Percentiles rank a stretch among this genome's conserved stretches.
These are phyloP conservation scores for Monochamus saltuarius DNA, from an alignment of 1,140 invertebrate species.

Conservation along the genomic window DNA sequence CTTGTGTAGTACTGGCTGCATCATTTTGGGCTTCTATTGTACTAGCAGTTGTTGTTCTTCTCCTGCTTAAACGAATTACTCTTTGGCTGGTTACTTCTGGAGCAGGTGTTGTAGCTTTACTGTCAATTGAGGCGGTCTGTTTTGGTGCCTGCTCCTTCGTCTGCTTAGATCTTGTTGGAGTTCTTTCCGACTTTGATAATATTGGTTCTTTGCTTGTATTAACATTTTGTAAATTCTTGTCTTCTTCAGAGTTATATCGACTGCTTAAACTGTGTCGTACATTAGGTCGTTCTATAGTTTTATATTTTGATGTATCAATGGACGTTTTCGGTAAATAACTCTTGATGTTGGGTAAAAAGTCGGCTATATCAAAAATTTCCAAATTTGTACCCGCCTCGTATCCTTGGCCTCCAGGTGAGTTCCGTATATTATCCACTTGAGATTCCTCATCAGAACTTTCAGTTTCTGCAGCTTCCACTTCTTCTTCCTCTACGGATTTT, in stretches of 20 bases:
- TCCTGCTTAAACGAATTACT: slow-evolving; percentile 14
- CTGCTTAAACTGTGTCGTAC: slow-evolving; percentile 28
- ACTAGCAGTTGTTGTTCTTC: slow-evolving; percentile 9
- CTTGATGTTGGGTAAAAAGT: slow-evolving; percentile 44
- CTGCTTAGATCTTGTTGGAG: slow-evolving; percentile 5
- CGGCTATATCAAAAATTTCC: slow-evolving; percentile 45
- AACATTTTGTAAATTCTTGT: too few species aligned
- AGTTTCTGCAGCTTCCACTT: slow-evolving; percentile 26
- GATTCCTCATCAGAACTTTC: slow-evolving; percentile 26
- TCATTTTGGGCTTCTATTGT: slow-evolving; percentile 18
- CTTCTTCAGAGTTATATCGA: slow-evolving; percentile 27
- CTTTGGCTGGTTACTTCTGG: background rate
- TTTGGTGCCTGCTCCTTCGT: slow-evolving; percentile 2
- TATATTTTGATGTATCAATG: slow-evolving; percentile 49
- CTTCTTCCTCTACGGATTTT: slow-evolving; percentile 26
- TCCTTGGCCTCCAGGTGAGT: slow-evolving; percentile 37
- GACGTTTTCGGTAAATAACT: slow-evolving; percentile 40
- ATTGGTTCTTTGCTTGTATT: background rate
- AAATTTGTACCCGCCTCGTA: slow-evolving; percentile 19
- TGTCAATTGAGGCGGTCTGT: background rate
- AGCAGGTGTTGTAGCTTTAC: background rate
- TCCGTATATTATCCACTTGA: slow-evolving; percentile 30
- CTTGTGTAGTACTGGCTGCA: slow-evolving; percentile 9
- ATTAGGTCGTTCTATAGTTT: slow-evolving; percentile 43
- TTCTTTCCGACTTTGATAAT: background rate